phyloP scores from a whole-genome alignment of 2,888 invertebrate genomes.

The Microchrysa polita region DNA sequence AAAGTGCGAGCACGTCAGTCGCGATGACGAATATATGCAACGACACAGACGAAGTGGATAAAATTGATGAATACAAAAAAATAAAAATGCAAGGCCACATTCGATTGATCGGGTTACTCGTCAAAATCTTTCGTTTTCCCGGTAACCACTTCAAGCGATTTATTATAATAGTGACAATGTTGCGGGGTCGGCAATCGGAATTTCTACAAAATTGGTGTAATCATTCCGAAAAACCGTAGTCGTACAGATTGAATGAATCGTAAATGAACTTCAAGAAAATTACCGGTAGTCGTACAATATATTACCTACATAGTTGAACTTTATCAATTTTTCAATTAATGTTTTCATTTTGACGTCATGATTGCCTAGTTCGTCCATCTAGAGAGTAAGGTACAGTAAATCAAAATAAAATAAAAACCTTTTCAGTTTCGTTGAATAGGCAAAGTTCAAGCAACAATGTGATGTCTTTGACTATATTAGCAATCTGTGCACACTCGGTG shows the following conservation, averaged over 20 bases:
- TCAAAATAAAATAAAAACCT: not conserved
- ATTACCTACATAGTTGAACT: no score
- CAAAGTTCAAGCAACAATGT: constrained; percentile 15
- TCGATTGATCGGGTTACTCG: constrained; percentile 10
- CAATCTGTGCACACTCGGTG: not conserved
- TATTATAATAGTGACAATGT: no score
- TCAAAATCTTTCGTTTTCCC: constrained; percentile 24
- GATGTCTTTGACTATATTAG: constrained; percentile 15
- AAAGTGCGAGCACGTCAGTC: not conserved
- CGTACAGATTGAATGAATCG: no score
- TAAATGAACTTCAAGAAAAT: no score
- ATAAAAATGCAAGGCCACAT: constrained; percentile 11
- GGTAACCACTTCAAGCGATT: not conserved
- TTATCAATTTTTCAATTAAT: no score
- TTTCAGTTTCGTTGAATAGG: constrained; percentile 1
- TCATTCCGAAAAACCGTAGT: no score
- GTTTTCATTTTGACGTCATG: no score
- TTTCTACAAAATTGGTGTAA: no score
- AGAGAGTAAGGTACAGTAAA: not conserved
- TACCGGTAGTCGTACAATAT: no score
- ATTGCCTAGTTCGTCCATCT: not conserved
- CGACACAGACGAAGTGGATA: not conserved
- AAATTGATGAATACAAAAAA: constrained; percentile 17
- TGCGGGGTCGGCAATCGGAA: no score
- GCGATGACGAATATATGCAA: not conserved